Base-by-base conservation (phyloP, 2,888 invertebrate genomes). In the Athrips mouffetella region DNA sequence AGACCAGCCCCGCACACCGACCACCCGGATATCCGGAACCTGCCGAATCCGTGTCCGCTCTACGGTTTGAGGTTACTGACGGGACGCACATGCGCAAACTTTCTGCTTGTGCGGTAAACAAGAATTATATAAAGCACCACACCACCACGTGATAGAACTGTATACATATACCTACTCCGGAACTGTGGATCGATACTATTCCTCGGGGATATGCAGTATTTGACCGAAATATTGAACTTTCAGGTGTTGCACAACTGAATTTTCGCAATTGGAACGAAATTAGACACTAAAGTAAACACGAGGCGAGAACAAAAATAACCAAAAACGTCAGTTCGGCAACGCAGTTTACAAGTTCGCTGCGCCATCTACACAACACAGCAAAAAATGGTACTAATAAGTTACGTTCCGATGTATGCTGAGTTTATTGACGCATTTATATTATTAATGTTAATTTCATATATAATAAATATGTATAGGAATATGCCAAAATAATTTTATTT, bases 71-170 rank as follows among this genome's bases (percentile, higher is more conserved):
- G 89, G 89, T 89, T 89, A 89, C 88, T 73, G 86, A 84, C 80
- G 80, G 80, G 79, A 87, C 87, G 89, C 89, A 89, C 89, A 89
- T 89, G 89, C 89, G 89, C 89, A 88, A 88, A 86, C 79, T 86
- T 86, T 81, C 82, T 73, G 79, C 81, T 85, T 83, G 80, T 84
- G 85, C 87, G 78, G 89, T 89, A 89, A 89, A 89, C 89, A 89
- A 89, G 81, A 89, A 89, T 89, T 89, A 89, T 89, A 88, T 89
- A 89, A 89, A 89, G 87, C 80, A 83, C 83, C 80, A 87, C 89
- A 89, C 88, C 84, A 89, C 89, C 89, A 89, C 89, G 89, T 89
- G 89, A 89, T 87, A 83, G 76, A 80, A 81, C 81, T 87, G 86
- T 87, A 83, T 85, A 86, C 83, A 85, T 87, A 87, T 85, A 88